Evolutionary conservation across 2,797 vertebrate species (phyloP), one percentile per base, ranked within the genome.

Genomic region (Halcyon chelicuti): DNA sequence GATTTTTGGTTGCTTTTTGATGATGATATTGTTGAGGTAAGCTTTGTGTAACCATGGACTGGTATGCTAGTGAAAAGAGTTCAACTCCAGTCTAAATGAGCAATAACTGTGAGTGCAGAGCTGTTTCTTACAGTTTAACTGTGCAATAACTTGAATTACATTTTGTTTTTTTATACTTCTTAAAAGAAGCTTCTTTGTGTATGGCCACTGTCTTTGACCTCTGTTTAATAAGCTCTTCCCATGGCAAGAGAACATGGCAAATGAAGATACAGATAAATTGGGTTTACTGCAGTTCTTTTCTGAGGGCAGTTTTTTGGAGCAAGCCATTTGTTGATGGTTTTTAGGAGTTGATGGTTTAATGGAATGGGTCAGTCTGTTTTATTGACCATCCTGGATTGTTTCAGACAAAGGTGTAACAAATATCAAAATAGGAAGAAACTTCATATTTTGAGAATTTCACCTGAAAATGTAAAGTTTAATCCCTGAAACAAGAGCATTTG

Each of bases 1-100:
- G 98, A 98, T 70, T 98, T 98, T 94, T 98, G 98, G 98, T 97
- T 98, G 94, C 97, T 98, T 95, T 98, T 98, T 97, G 98, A 98
- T 96, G 98, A 98, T 85, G 98, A 98, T 96, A 98, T 98, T 91
- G 98, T 98, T 97, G 98, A 98, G 98, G 98, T 98, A 98, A 98
- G 98, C 90, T 62, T 52, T 62, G 18, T 73, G 40, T 74, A 74
- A 61, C 25, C 18, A 28, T 73, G 54, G 20, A 37, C 54, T 86
- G 28, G 3, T 63, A 14, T 81, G 14, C 46, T 76, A 39, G 57
- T 57, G 28, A 72, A 35, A 35, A 58, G 21, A 23, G 22, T 77
- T 80, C 25, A 58, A 16, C 18, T 1, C 9, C 52, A 39, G 14
- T 68, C 40, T 67, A 25, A 90, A 40, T 37, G 37, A 71, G 57